Evolutionary conservation across 2,113 vertebrate genomes (phyloP), one percentile per base, ranked within the genome.

Genomic region (Dipodomys stephensi): DNA sequence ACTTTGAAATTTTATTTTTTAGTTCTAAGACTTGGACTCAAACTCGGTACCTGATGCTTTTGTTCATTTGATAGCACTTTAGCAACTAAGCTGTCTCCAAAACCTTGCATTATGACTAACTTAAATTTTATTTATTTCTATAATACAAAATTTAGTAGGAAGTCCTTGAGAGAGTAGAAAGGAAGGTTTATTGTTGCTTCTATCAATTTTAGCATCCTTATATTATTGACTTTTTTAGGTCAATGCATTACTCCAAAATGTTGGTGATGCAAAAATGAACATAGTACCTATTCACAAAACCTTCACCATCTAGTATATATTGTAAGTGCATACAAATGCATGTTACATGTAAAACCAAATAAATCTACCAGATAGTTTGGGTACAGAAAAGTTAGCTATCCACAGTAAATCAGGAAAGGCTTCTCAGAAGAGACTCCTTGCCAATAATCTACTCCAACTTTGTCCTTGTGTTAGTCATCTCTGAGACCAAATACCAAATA

Each of bases 371-470:
- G 57, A 62, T 30, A 60, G 23, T 95, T 64, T 46, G 23, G 19
- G 15, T 32, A 49, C 16, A 65, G 87, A 77, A 27, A 84, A 82
- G 60, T 90, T 69, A 90, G 9, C 68, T 83, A 83, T 0, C 89
- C 72, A 69, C 32, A 80, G 92, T 57, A 65, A 83, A 92, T 53
- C 62, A 82, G 44, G 7, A 82, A 91, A 68, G 6, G 15, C 11
- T 69, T 93, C 65, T 91, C 71, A 46, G 28, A 97, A 74, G 23
- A 95, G 35, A 35, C 81, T 78, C 87, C 91, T 80, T 69, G 95
- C 57, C 49, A 76, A 72, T 77, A 74, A 82, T 90, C 74, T 44
- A 72, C 80, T 91, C 71, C 49, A 90, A 12, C 23, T 64, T 64
- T 25, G 19, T 5, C 46, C 83, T 30, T 57, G 23, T 35, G 30